A percentile compares a stretch with the other conserved stretches of the same genome.
Conservation (phyloP, 23 tunicate species). For the Phallusia fumigata region DNA sequence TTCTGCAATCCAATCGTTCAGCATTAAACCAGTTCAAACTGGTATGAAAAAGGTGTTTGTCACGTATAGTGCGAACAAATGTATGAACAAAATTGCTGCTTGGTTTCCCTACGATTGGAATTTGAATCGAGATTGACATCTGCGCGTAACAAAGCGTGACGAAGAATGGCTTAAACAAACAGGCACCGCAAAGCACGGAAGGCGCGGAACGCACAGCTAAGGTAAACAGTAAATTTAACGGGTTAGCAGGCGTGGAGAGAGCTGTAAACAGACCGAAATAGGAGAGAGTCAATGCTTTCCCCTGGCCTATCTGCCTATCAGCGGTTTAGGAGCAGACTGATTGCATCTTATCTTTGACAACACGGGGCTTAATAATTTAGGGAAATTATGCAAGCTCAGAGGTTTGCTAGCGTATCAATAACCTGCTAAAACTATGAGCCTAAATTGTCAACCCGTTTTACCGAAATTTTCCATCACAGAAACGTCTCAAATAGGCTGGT, state of each 20-base stretch:
- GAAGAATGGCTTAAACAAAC: not conserved
- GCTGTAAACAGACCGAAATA: not conserved
- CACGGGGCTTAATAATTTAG: not conserved
- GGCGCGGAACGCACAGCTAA: not conserved
- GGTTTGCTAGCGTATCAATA: too few species aligned
- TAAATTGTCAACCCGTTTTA: too few species aligned
- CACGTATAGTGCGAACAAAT: too few species aligned
- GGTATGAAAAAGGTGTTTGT: too few species aligned
- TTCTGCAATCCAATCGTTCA: too few species aligned
- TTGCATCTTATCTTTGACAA: not conserved
- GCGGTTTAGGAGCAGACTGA: not conserved
- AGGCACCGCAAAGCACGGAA: not conserved
- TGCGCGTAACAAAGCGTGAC: too few species aligned
- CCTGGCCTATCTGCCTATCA: not conserved
- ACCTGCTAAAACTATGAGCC: too few species aligned
- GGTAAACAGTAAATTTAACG: constrained; percentile 3
- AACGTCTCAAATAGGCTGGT: not conserved
- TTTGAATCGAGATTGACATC: too few species aligned
- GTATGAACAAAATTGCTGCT: too few species aligned
- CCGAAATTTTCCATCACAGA: not conserved
- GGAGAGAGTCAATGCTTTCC: not conserved
- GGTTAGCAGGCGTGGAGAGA: not conserved
- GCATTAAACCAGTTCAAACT: too few species aligned
- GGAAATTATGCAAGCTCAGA: not conserved
- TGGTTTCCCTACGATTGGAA: too few species aligned